These are phyloP conservation scores for Petrocephalus schoutedeni DNA, from an alignment of 2,797 vertebrate genomes.

Conservation along the genomic window DNA sequence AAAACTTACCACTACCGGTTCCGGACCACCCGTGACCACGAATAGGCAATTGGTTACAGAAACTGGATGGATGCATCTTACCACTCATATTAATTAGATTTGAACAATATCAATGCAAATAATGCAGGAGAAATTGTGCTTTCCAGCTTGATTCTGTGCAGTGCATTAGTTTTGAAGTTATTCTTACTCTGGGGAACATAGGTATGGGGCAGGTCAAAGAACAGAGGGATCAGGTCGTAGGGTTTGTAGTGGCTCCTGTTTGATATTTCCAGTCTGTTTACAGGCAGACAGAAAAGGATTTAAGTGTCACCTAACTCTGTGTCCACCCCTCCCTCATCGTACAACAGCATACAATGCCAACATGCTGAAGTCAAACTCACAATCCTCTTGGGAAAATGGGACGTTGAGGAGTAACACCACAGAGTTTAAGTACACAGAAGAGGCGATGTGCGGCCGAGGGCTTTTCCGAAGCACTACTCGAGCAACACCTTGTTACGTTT, in stretches of 20 bases:
- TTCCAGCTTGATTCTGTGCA: neutral
- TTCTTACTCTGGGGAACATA: neutral
- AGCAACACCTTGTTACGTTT: neutral
- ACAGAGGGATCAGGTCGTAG: neutral
- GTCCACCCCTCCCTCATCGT: neutral
- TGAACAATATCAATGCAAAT: neutral
- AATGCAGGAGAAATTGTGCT: neutral
- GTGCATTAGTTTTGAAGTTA: neutral
- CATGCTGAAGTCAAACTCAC: neutral
- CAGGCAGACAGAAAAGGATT: neutral
- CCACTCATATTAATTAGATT: neutral
- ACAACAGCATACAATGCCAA: neutral
- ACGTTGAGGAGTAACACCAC: neutral
- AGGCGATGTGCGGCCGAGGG: neutral
- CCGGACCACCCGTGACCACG: neutral
- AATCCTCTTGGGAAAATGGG: neutral
- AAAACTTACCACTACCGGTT: neutral
- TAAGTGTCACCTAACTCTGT: neutral
- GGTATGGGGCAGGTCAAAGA: neutral
- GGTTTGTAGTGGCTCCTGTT: neutral
- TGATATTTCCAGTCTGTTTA: neutral
- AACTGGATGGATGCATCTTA: neutral
- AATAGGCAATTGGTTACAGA: neutral
- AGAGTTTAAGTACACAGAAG: neutral
- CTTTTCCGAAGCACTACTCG: neutral